A percentile compares a stretch with the other conserved stretches of the same genome.
These are phyloP conservation scores for Mesorhabditis spiculigera DNA, from an alignment of 2,888 invertebrate species.

Conservation along the genomic window DNA sequence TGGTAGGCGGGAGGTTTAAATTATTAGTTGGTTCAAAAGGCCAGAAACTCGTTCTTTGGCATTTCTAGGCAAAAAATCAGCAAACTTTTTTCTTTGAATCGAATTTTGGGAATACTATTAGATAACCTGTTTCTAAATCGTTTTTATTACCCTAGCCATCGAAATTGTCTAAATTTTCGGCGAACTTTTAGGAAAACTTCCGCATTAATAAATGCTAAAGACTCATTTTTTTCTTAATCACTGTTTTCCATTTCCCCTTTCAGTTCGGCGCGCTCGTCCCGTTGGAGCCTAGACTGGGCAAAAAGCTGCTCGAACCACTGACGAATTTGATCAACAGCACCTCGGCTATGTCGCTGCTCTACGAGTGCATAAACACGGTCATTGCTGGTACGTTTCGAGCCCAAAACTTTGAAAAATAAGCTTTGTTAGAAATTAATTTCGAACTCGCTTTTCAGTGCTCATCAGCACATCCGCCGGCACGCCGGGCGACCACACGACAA, in stretches of 20 bases:
- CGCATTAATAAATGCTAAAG: no score
- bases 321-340: slow-evolving; percentile 99
- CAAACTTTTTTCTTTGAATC: no score
- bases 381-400: slow-evolving; percentile 74
- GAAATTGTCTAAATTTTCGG: no score
- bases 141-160: no score
- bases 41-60: no score
- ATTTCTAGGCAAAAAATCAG: no score
- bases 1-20: slow-evolving; percentile 69
- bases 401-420: neutral
- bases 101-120: no score
- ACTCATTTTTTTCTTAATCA: no score
- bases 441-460: slow-evolving; percentile 70
- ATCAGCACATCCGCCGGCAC: slow-evolving; percentile 98
- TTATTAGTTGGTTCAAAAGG: no score
- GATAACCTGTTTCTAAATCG: no score
- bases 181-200: no score
- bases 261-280: slow-evolving; percentile 99
- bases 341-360: slow-evolving; percentile 97
- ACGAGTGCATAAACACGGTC: slow-evolving; percentile 99
- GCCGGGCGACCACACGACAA: slow-evolving; percentile 91
- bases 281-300: slow-evolving; percentile 99
- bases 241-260: slow-evolving; percentile 57
- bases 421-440: slow-evolving; percentile 4
- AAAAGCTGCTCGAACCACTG: slow-evolving; percentile 99